phyloP scores from a whole-genome alignment of 1,140 invertebrate genomes.

The Drosophila subpulchrella region DNA sequence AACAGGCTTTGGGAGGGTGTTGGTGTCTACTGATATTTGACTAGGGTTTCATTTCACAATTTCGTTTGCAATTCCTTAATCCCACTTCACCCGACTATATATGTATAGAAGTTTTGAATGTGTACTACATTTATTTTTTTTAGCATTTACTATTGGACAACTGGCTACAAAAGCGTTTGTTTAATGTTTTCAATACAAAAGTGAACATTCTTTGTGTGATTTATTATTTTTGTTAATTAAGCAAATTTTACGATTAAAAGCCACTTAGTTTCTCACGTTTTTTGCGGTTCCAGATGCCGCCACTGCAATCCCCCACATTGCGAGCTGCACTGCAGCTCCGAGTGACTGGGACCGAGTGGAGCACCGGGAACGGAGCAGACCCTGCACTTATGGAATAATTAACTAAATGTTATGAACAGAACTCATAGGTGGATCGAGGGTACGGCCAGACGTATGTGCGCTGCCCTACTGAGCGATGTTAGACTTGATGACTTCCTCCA shows the following conservation, averaged over 20 bases:
- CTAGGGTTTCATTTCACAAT: slow-evolving; percentile 32
- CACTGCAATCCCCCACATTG: background rate
- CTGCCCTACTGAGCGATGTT: slow-evolving; percentile 38
- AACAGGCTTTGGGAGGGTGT: slow-evolving; percentile 31
- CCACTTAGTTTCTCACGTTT: slow-evolving; percentile 65
- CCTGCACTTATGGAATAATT: slow-evolving; percentile 74
- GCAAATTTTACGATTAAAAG: slow-evolving; percentile 71
- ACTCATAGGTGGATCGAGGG: slow-evolving; percentile 37
- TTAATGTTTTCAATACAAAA: slow-evolving; percentile 49
- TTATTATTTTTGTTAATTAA: slow-evolving; percentile 52
- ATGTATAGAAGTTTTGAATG: background rate
- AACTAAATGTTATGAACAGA: slow-evolving; percentile 62
- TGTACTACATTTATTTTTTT: slow-evolving; percentile 59
- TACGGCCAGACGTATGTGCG: slow-evolving; percentile 22
- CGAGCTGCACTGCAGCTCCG: slow-evolving; percentile 26
- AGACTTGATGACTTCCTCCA: slow-evolving; percentile 83
- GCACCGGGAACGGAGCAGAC: slow-evolving; percentile 28
- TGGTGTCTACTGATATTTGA: slow-evolving; percentile 34
- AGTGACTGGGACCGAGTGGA: background rate
- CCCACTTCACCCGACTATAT: background rate
- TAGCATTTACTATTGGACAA: slow-evolving; percentile 27
- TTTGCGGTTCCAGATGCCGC: slow-evolving; percentile 28
- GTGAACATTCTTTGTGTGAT: slow-evolving; percentile 37
- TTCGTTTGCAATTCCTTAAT: background rate
- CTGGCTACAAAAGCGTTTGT: slow-evolving; percentile 50